Conservation (phyloP, 2,888 invertebrate species). For the Yponomeuta sedellus region DNA sequence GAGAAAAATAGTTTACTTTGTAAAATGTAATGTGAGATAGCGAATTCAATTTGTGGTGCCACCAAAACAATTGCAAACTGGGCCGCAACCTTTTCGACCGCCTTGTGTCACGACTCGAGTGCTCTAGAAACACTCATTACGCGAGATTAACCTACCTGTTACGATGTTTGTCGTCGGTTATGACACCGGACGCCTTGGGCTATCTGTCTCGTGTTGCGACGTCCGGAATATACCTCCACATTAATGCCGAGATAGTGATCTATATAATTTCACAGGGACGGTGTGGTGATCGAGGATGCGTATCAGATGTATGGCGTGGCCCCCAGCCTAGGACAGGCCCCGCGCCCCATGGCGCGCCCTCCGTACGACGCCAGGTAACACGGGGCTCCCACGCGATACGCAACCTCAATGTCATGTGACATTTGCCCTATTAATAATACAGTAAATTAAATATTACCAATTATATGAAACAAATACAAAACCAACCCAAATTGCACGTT, state of each 20-base stretch:
- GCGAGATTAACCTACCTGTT: neutral
- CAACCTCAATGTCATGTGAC: neutral
- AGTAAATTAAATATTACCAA: too few species aligned
- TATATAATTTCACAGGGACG: constrained; percentile 37
- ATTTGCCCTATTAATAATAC: too few species aligned
- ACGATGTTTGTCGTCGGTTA: neutral
- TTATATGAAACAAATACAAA: too few species aligned
- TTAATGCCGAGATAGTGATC: neutral
- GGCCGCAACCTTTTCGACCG: too few species aligned
- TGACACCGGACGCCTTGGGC: neutral
- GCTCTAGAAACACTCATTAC: too few species aligned
- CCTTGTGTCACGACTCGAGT: too few species aligned
- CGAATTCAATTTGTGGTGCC: too few species aligned
- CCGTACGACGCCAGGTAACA: constrained; percentile 60
- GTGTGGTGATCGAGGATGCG: constrained; percentile 55
- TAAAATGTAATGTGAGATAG: too few species aligned
- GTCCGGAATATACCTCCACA: neutral
- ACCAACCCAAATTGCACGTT: too few species aligned
- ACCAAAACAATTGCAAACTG: too few species aligned
- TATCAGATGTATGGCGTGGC: constrained; percentile 61
- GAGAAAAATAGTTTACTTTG: too few species aligned
- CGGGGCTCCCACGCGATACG: neutral
- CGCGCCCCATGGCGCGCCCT: constrained; percentile 50
- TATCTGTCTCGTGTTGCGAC: neutral
- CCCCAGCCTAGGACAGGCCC: constrained; percentile 41